Base-by-base conservation (phyloP, 2,888 invertebrate species). In the Empis livida region DNA sequence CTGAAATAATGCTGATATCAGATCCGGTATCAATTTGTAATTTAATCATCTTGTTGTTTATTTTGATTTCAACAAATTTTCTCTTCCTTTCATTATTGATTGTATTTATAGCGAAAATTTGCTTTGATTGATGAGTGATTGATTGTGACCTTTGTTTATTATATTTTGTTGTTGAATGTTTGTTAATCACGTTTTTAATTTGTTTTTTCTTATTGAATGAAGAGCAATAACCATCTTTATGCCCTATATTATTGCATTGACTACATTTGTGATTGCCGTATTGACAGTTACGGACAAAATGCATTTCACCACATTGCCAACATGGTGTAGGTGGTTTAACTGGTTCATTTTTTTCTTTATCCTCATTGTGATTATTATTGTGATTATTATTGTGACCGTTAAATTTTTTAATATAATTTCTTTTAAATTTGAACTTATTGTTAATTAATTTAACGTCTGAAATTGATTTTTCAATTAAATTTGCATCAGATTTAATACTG, bases 291-390 rank as follows among this genome's bases (percentile, higher is more conserved):
- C 31, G 41, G 1, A 44, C 48, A 43, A 52, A 52, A 40, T 53
- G 49, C 52, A 49, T 49, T 9, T 37, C 42, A 4, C 48, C 51
- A 17, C 53, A 54, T 27, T 49, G 45, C 52, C 49, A 51, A 35
- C 51, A 52, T 17, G 49, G 51, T 13, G 47, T 37, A 32, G 30
- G 48, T 6, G 50, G 51, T 17, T 27, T 27, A 27, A 5, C 23
- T 6, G 5, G 23, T 27, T 27, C 5, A 27, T 27, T 5, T 4
- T 17, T 48, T 44, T 39, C 27, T 27, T 16, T 44, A 2, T 8
- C 13, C 4, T 32, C 37, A 27, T 41, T 37, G 35, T 38, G n/a
- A 23, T 13, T n/a, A n/a, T n/a, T n/a, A n/a, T n/a, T n/a, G n/a
- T n/a, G n/a, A n/a, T n/a, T n/a, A n/a, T n/a, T 47, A n/a, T 16